These are phyloP conservation scores for Melanostigma gelatinosum DNA, from an alignment of 2,113 vertebrate genomes.

Conservation along the genomic window DNA sequence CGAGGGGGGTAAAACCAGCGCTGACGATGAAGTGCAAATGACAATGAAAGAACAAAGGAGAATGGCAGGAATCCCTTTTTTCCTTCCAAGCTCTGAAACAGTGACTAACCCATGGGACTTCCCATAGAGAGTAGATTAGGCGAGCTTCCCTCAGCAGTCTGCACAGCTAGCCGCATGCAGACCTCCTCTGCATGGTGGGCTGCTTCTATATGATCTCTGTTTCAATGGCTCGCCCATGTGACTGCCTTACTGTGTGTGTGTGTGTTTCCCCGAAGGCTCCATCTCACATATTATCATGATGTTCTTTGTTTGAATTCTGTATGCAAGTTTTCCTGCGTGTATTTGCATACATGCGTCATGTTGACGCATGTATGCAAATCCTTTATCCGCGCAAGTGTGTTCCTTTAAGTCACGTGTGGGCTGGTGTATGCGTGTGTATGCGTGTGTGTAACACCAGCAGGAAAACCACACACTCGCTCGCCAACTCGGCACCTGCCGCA, in stretches of 20 bases:
- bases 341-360: too few species aligned
- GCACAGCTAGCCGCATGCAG: slow-evolving; percentile 26
- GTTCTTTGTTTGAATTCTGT: slow-evolving; percentile 2
- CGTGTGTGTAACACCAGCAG: slow-evolving; percentile 26
- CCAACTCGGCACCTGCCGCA: slow-evolving; percentile 64
- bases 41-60: slow-evolving; percentile 26
- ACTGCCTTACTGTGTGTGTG: slow-evolving; percentile 8
- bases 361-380: slow-evolving; percentile 17
- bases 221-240: slow-evolving; percentile 30
- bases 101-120: slow-evolving; percentile 29
- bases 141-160: slow-evolving; percentile 37
- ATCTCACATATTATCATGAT: slow-evolving; percentile 2
- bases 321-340: slow-evolving; percentile 1
- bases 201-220: slow-evolving; percentile 38
- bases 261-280: slow-evolving; percentile 8
- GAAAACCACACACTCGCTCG: slow-evolving; percentile 35
- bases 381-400: background rate
- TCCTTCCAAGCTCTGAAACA: slow-evolving; percentile 1
- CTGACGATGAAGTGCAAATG: slow-evolving; percentile 25
- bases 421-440: slow-evolving; percentile 14
- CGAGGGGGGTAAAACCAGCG: background rate
- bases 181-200: slow-evolving; percentile 33
- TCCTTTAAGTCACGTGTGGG: background rate
- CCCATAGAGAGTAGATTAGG: slow-evolving; percentile 49
- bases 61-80: slow-evolving; percentile 9